A percentile compares a stretch with the other conserved stretches of the same genome.
These are phyloP conservation scores for Megaceryle torquata DNA, from an alignment of 2,113 vertebrate species.

Conservation along the genomic window DNA sequence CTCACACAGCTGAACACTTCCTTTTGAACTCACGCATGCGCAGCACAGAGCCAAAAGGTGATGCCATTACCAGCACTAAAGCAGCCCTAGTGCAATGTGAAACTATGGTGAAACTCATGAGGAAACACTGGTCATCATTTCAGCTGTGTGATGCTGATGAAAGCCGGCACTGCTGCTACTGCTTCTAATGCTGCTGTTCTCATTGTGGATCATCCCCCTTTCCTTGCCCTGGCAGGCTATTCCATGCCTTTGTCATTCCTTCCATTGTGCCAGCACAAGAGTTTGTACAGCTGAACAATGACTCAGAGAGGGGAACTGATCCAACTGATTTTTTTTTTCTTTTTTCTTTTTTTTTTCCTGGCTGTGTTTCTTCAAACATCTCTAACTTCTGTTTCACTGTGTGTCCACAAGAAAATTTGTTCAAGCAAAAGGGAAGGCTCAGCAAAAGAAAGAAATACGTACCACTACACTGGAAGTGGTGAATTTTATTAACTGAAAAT, in stretches of 20 bases:
- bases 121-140: neutral
- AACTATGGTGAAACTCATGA: neutral
- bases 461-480: neutral
- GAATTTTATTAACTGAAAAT: constrained; percentile 35
- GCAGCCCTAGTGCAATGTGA: neutral
- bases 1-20: neutral
- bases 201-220: neutral
- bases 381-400: neutral
- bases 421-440: constrained; percentile 17
- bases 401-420: constrained; percentile 7
- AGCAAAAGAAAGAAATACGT: neutral
- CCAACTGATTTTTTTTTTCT: neutral
- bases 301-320: neutral
- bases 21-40: rapidly evolving
- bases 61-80: neutral
- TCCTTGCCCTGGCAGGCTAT: neutral
- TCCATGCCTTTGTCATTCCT: neutral
- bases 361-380: neutral
- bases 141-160: neutral
- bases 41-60: neutral
- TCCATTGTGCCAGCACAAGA: constrained; percentile 15
- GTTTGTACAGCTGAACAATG: constrained; percentile 36
- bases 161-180: neutral
- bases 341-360: neutral
- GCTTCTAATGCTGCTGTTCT: neutral